Conservation (phyloP, 64 coral and sea anemone species). For the Cladopsammia gracilis region DNA sequence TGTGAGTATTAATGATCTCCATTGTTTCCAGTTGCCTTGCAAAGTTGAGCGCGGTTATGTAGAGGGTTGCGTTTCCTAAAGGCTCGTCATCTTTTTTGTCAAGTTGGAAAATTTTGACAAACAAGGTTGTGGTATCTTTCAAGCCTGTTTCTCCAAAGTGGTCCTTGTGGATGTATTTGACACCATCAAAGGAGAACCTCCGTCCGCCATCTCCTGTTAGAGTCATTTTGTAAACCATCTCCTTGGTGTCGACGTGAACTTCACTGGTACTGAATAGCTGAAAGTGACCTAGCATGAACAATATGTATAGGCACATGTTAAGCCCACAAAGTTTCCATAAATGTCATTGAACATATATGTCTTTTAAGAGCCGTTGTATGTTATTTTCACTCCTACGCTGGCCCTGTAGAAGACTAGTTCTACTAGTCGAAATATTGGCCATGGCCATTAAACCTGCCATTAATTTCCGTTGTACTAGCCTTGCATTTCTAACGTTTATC, state of each 20-base stretch:
- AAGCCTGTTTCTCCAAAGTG: slow-evolving; percentile 54
- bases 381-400: too few relatives aligned
- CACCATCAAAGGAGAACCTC: slow-evolving; percentile 41
- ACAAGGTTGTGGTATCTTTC: slow-evolving; percentile 60
- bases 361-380: too few relatives aligned
- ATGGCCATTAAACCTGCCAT: too few relatives aligned
- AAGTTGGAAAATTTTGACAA: slow-evolving; percentile 33
- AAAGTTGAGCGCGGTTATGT: slow-evolving; percentile 45
- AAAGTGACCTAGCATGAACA: slow-evolving; percentile 33
- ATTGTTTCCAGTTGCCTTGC: slow-evolving; percentile 39
- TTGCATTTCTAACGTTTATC: too few relatives aligned
- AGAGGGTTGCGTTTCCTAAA: slow-evolving; percentile 23
- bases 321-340: too few relatives aligned
- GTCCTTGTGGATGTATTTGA: slow-evolving; percentile 61
- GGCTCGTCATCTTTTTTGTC: background rate
- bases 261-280: slow-evolving; percentile 21
- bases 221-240: slow-evolving; percentile 71
- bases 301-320: too few relatives aligned
- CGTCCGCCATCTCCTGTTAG: background rate
- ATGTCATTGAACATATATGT: too few relatives aligned
- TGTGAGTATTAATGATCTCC: slow-evolving; percentile 55
- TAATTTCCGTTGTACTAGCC: too few relatives aligned
- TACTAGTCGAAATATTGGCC: too few relatives aligned
- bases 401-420: too few relatives aligned
- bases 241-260: slow-evolving; percentile 18